Evolutionary conservation across 2,113 vertebrate species (phyloP).

Genomic region (Pygoscelis adeliae): DNA sequence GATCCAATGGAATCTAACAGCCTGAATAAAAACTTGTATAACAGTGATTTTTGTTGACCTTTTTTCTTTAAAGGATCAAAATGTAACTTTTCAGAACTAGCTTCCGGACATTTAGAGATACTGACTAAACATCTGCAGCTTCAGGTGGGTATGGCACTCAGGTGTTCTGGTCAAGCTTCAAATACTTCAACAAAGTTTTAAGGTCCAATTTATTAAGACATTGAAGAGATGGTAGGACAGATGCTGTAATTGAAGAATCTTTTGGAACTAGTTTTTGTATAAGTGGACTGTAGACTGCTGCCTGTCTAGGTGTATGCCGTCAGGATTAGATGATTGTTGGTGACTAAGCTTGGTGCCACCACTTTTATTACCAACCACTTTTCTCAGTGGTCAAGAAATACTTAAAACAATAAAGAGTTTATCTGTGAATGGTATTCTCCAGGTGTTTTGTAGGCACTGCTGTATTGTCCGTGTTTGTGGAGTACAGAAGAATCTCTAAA

Average conservation of each 20-base stretch:
- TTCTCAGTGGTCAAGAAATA: background rate
- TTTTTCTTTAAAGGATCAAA: background rate
- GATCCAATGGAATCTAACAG: background rate
- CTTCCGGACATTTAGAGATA: background rate
- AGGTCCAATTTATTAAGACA: background rate
- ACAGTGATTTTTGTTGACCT: background rate
- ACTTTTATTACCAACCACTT: background rate
- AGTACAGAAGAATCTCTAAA: background rate
- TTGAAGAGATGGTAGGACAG: background rate
- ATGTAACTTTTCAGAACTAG: background rate
- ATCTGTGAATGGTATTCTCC: background rate
- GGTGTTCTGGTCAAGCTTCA: background rate
- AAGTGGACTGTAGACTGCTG: background rate
- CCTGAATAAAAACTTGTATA: background rate
- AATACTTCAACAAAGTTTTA: background rate
- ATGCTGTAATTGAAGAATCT: background rate
- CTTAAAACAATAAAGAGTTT: background rate
- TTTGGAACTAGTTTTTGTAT: background rate
- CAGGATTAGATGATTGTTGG: background rate
- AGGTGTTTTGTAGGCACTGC: background rate
- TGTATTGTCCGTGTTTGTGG: background rate
- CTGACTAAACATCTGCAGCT: background rate
- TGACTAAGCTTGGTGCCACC: background rate
- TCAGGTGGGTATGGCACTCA: background rate
- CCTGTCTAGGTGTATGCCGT: background rate